These are phyloP conservation scores for Pandemis corylana DNA, from an alignment of 2,888 invertebrate genomes.

Conservation along the genomic window DNA sequence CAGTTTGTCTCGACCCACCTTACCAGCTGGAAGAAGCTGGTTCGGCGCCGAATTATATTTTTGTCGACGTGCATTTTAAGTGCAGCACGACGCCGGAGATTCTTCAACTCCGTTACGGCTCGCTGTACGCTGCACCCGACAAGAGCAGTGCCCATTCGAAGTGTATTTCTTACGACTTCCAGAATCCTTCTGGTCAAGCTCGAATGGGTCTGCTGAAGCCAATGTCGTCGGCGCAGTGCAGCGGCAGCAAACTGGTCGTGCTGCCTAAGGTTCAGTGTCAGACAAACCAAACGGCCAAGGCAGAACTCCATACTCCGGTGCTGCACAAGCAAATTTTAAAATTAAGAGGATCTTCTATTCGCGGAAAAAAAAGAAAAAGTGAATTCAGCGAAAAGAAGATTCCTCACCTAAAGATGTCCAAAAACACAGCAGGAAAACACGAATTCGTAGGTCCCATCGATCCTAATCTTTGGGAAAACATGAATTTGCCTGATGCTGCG, in stretches of 20 bases:
- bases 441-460: too few species aligned
- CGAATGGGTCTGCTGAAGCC: constrained; percentile 67
- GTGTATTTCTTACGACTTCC: constrained; percentile 47
- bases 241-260: constrained; percentile 57
- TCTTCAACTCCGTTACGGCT: constrained; percentile 73
- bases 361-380: too few species aligned
- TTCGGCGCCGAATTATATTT: constrained; percentile 76
- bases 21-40: constrained; percentile 82
- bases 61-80: constrained; percentile 80
- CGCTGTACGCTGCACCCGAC: constrained; percentile 67
- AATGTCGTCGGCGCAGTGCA: not conserved
- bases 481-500: too few species aligned
- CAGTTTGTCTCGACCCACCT: constrained; percentile 81
- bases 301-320: too few species aligned
- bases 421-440: too few species aligned
- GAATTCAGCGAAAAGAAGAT: too few species aligned
- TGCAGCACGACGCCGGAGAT: constrained; percentile 74
- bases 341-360: too few species aligned
- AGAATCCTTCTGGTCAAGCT: constrained; percentile 71
- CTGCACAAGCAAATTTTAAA: too few species aligned
- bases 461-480: too few species aligned
- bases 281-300: too few species aligned
- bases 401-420: too few species aligned
- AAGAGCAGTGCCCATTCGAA: constrained; percentile 65
- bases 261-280: constrained; percentile 53